phyloP scores from a whole-genome alignment of 1,140 invertebrate species.

The Araneus ventricosus region DNA sequence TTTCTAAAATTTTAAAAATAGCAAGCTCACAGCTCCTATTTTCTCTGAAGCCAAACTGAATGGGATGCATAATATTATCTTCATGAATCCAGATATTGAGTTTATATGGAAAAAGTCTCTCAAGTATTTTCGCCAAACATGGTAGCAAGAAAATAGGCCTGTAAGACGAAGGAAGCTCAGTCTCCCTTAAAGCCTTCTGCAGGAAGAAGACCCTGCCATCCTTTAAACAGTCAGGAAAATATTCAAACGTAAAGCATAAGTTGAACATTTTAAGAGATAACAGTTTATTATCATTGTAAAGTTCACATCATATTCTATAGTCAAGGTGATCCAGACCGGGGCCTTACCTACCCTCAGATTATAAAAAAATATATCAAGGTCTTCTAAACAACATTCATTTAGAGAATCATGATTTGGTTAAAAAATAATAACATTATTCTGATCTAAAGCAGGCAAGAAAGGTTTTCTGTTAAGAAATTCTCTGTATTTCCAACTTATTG shows the following conservation, averaged over 20 bases:
- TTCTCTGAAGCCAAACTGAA: not conserved
- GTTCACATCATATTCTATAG: not conserved
- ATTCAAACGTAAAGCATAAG: not conserved
- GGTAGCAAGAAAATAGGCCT: not conserved
- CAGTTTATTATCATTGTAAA: not conserved
- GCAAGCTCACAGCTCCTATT: slow-evolving; percentile 5
- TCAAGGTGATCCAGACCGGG: not conserved
- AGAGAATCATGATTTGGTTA: too few species aligned
- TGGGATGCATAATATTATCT: not conserved
- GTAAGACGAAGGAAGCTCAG: not conserved
- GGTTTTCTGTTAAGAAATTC: too few species aligned
- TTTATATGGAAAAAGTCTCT: not conserved
- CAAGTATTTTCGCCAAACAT: not conserved
- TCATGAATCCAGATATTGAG: not conserved
- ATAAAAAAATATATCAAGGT: not conserved
- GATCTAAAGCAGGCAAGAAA: too few species aligned
- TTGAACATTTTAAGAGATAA: not conserved
- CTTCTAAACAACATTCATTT: too few species aligned
- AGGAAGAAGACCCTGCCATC: too few species aligned
- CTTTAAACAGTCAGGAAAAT: not conserved
- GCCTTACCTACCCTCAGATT: not conserved
- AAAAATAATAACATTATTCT: too few species aligned
- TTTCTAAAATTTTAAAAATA: not conserved
- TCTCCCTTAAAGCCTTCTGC: not conserved
- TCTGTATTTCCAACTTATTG: too few species aligned